Percentiles rank a stretch among this genome's conserved stretches.
Evolutionary conservation across 1,140 invertebrate species (phyloP).

Genomic region (Drosophila prosaltans): DNA sequence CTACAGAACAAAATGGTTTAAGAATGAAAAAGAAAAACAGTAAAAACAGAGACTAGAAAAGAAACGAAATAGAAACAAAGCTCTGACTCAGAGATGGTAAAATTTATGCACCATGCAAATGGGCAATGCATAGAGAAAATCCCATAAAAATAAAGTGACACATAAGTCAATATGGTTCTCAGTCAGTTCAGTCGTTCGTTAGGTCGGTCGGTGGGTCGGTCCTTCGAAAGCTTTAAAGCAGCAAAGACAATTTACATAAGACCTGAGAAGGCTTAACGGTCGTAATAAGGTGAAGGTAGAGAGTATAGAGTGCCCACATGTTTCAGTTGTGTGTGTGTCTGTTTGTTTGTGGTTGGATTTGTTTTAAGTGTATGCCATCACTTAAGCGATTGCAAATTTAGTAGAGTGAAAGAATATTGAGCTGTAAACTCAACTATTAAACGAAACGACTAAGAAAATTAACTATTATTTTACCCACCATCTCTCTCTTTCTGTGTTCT

Average conservation of each 20-base stretch:
- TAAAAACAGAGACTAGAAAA: too few species aligned
- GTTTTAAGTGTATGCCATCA: slow-evolving; percentile 1
- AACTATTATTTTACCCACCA: neutral
- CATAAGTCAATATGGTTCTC: slow-evolving; percentile 43
- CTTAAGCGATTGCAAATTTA: slow-evolving; percentile 6
- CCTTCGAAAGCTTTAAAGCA: slow-evolving; percentile 26
- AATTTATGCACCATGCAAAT: slow-evolving; percentile 23
- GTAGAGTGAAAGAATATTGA: neutral
- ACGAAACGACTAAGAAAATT: neutral
- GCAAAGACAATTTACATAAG: slow-evolving; percentile 50
- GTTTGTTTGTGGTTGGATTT: neutral
- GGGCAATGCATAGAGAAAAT: slow-evolving; percentile 11
- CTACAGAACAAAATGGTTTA: too few species aligned
- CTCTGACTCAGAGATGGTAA: neutral
- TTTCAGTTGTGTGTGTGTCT: neutral
- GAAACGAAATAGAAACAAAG: too few species aligned
- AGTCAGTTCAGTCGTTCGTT: neutral
- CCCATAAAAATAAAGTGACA: slow-evolving; percentile 59
- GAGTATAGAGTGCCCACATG: neutral
- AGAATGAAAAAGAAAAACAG: too few species aligned
- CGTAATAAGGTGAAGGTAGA: neutral
- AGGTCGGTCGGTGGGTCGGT: neutral
- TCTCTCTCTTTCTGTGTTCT: neutral
- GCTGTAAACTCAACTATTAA: neutral
- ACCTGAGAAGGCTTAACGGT: slow-evolving; percentile 22